Base-by-base conservation (phyloP, 2,888 invertebrate genomes). In the Laothoe populi region DNA sequence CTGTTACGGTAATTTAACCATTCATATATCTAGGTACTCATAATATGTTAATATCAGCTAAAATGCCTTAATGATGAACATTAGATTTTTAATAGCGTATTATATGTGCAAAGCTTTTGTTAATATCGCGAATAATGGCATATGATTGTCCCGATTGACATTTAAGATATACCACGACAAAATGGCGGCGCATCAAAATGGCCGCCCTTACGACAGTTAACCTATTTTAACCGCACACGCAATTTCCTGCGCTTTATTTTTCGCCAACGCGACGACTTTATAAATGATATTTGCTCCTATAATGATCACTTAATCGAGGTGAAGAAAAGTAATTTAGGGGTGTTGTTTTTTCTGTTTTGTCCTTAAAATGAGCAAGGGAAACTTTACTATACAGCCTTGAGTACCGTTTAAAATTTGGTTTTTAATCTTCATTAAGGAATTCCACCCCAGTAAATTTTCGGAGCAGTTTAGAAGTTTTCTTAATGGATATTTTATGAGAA, bases 301-400 rank as follows among this genome's bases (percentile, higher is more conserved):
- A 88, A 88, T 84, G 85, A 88, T 87, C 82, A 83, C 86, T 83
- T 88, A 88, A 88, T 88, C 84, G 85, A 83, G 85, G 84, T 79
- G 84, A 86, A 86, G 78, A 79, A 80, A 86, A 77, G 82, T 82
- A 82, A 85, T 86, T 85, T 81, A 77, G 71, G 70, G 68, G 70
- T 68, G 69, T 70, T 75, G 69, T 76, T 73, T 70, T 72, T 71
- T 66, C 67, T 23, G 35, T 38, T 71, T 65, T 71, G 67, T 69
- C 72, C 31, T 53, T 31, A 53, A 53, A 53, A 70, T 65, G 31
- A 31, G 53, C 53, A 53, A 35, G 69, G 49, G 19, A 53, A 53
- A 53, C 53, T 53, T 53, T 31, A 19, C 53, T 35, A 53, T 35
- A 53, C 53, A 53, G 35, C 10, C 16, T 35, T 35, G 31, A 35